These are phyloP conservation scores for Drosophila subsilvestris DNA, from an alignment of 2,888 invertebrate genomes.

Conservation along the genomic window DNA sequence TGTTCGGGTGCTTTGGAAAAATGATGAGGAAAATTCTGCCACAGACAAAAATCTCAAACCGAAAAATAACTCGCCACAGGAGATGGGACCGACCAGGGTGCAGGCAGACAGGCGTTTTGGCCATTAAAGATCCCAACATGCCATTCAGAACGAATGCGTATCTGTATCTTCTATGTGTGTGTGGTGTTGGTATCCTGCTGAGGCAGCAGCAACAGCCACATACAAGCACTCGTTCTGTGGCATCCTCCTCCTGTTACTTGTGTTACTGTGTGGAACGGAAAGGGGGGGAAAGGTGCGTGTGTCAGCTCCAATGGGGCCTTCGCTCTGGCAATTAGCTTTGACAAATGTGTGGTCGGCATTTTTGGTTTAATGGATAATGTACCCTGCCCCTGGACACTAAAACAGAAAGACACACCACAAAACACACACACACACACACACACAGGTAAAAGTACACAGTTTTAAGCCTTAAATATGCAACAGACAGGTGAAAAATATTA, in stretches of 20 bases:
- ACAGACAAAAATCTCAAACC: slow-evolving; percentile 32
- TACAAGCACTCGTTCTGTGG: slow-evolving; percentile 22
- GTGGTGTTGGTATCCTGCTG: slow-evolving; percentile 53
- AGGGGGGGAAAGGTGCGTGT: slow-evolving; percentile 49
- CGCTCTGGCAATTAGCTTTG: slow-evolving; percentile 68
- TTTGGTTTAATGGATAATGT: slow-evolving; percentile 70
- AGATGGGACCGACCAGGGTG: slow-evolving; percentile 18
- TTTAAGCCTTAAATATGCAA: slow-evolving; percentile 46
- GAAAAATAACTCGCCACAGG: slow-evolving; percentile 54
- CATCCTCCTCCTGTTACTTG: slow-evolving; percentile 27
- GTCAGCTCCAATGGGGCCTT: slow-evolving; percentile 66
- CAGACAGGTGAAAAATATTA: slow-evolving; percentile 41
- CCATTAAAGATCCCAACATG: slow-evolving; percentile 65
- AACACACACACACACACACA: neutral
- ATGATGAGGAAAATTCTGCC: slow-evolving; percentile 39
- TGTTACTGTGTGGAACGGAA: slow-evolving; percentile 4
- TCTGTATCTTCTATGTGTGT: neutral
- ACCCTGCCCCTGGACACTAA: slow-evolving; percentile 26
- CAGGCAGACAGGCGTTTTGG: slow-evolving; percentile 6
- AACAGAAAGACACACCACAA: slow-evolving; percentile 26
- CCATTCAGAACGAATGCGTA: slow-evolving; percentile 45
- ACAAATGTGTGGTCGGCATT: slow-evolving; percentile 69
- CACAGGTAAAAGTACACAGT: slow-evolving; percentile 37
- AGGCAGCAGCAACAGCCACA: slow-evolving; percentile 32
- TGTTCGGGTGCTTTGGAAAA: slow-evolving; percentile 18